These are phyloP conservation scores for Eriocheir sinensis DNA, from an alignment of 1,140 invertebrate genomes.

Conservation along the genomic window DNA sequence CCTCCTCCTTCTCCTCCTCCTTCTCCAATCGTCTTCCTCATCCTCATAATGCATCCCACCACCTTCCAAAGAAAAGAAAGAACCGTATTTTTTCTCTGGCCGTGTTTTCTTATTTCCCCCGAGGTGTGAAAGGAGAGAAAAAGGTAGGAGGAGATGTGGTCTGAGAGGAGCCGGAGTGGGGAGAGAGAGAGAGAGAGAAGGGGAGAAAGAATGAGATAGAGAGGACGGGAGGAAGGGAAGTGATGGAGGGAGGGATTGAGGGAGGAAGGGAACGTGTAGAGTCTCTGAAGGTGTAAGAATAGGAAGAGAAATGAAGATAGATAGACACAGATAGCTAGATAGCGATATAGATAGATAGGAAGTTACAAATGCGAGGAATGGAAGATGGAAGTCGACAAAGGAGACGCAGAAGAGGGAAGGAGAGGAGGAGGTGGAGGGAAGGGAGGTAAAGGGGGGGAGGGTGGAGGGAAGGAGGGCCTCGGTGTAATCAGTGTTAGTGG, in stretches of 20 bases:
- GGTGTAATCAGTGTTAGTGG: slow-evolving; percentile 9
- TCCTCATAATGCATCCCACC: slow-evolving; percentile 48
- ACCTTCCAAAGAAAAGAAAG: slow-evolving; percentile 31
- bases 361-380: neutral
- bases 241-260: slow-evolving; percentile 6
- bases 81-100: slow-evolving; percentile 18
- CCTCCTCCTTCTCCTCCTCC: neutral
- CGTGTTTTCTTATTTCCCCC: neutral
- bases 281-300: neutral
- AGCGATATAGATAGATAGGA: slow-evolving; percentile 32
- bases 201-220: neutral
- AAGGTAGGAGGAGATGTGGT: neutral
- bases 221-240: neutral
- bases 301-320: slow-evolving; percentile 11
- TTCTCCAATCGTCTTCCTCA: neutral
- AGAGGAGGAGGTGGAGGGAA: neutral
- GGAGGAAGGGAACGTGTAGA: neutral
- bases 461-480: neutral
- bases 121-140: neutral
- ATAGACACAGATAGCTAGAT: slow-evolving; percentile 29
- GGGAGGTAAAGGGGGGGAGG: slow-evolving; percentile 1
- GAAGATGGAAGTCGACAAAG: slow-evolving; percentile 1
- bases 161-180: neutral
- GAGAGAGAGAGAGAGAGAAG: neutral
- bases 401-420: neutral